Conservation (phyloP, 2,797 vertebrate genomes). For the Acanthiza pusilla region DNA sequence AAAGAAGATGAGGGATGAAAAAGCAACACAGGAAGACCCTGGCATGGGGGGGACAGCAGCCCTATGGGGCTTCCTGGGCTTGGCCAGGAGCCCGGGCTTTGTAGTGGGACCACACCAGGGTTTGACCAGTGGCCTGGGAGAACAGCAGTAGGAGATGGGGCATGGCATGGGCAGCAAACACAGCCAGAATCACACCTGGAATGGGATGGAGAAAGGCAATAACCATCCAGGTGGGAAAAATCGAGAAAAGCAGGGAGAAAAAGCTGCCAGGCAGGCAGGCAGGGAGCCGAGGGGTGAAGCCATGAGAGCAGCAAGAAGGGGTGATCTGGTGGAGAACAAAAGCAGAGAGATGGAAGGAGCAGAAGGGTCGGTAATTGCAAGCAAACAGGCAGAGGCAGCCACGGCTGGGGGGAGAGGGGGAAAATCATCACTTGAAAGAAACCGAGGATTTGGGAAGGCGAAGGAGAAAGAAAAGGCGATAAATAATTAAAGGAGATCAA, state of each 20-base stretch:
- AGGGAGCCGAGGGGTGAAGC: not conserved
- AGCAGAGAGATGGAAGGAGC: not conserved
- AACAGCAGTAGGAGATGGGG: not conserved
- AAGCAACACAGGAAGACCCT: not conserved
- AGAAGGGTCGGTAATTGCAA: not conserved
- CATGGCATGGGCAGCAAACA: rapidly evolving
- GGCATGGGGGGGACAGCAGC: not conserved
- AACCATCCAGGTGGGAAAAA: not conserved
- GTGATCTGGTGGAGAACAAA: conserved; percentile 8
- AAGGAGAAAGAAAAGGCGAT: not conserved
- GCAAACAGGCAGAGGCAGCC: not conserved
- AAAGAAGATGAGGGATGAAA: not conserved
- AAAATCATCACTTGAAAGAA: conserved; percentile 45
- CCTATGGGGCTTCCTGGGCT: not conserved
- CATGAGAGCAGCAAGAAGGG: rapidly evolving
- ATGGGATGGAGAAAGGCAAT: not conserved
- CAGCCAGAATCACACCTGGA: not conserved
- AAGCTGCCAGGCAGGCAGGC: not conserved
- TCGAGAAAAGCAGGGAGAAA: not conserved
- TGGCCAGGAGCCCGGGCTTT: not conserved
- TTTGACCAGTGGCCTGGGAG: not conserved
- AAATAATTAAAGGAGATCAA: conserved; percentile 65
- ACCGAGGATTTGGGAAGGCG: not conserved
- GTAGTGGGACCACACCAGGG: rapidly evolving
- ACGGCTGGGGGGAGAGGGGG: not conserved